Evolutionary conservation across 2,113 vertebrate species (phyloP), one percentile per base, ranked within the genome.

Genomic region (Saguinus midas): DNA sequence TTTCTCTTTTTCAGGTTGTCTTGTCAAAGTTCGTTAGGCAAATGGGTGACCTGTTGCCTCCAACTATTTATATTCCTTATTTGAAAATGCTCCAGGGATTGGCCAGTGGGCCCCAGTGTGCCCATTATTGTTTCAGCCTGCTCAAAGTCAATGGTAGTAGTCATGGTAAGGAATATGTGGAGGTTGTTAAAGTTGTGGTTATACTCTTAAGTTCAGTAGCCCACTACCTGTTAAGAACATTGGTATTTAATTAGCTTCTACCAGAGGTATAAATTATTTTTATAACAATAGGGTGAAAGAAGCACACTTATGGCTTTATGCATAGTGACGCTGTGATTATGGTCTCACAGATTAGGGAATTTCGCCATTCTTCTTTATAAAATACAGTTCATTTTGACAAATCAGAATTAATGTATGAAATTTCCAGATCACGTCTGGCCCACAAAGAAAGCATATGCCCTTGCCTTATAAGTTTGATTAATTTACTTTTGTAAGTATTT

Each of bases 21-120:
- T 98, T 99, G 96, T 99, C 99, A 55, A 99, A 99, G 98, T 99
- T 99, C 98, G 99, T 99, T 95, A 99, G 99, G 98, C 99, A 99
- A 98, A 99, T 99, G 99, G 99, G 99, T 92, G 99, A 99, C 97
- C 98, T 99, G 45, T 98, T 99, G 97, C 99, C 99, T 61, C 99
- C 99, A 89, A 99, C 99, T 23, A 99, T 99, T 95, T 99, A 99
- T 95, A 99, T 99, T 91, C 99, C 99, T 55, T 99, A 99, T 95
- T 98, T 99, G 92, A 99, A 99, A 95, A 99, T 99, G 99, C 98
- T 99, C 16, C 99, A 98, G 96, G 99, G 99, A 66, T 98, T 99
- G 90, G 99, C 99, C 93, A 99, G 98, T 58, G 99, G 99, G 3
- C 99, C 99, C 8, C 99, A 99, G 95, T 99, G 99, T 97, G 99